Conservation (phyloP, 2,888 invertebrate species). For the Amiota minor region DNA sequence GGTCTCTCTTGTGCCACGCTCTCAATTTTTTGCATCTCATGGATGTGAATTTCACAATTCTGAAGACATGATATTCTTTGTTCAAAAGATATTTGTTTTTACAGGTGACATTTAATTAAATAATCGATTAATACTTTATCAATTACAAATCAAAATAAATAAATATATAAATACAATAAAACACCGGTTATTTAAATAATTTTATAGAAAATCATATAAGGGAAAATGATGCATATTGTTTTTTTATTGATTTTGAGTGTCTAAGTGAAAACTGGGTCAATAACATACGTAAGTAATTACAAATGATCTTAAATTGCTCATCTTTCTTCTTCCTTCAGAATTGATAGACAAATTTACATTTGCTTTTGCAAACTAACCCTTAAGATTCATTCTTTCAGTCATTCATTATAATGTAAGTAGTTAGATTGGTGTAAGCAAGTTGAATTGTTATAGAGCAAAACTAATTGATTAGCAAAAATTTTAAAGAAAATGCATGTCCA, state of each 20-base stretch:
- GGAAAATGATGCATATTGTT: background rate
- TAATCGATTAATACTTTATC: conserved; percentile 33
- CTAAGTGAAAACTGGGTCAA: background rate
- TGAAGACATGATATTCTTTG: conserved; percentile 23
- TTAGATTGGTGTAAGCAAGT: too few relatives aligned
- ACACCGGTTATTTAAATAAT: background rate
- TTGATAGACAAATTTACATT: too few relatives aligned
- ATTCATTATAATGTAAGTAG: too few relatives aligned
- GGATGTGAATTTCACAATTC: conserved; percentile 49
- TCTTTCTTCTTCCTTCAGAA: too few relatives aligned
- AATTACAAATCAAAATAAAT: background rate
- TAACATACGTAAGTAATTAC: background rate
- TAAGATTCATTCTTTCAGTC: too few relatives aligned
- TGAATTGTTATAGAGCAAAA: too few relatives aligned
- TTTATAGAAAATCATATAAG: too few relatives aligned
- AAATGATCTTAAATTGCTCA: too few relatives aligned
- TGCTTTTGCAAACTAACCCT: too few relatives aligned
- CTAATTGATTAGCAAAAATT: too few relatives aligned
- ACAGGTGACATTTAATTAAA: background rate
- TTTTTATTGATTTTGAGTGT: background rate
- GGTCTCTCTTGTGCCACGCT: conserved; percentile 20
- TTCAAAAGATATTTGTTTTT: too few relatives aligned
- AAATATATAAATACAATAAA: background rate
- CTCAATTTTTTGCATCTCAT: conserved; percentile 38
- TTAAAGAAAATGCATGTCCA: too few relatives aligned